Evolutionary conservation across 2,888 invertebrate genomes (phyloP), one percentile per base, ranked within the genome.

Genomic region (Rhamnusium bicolor): DNA sequence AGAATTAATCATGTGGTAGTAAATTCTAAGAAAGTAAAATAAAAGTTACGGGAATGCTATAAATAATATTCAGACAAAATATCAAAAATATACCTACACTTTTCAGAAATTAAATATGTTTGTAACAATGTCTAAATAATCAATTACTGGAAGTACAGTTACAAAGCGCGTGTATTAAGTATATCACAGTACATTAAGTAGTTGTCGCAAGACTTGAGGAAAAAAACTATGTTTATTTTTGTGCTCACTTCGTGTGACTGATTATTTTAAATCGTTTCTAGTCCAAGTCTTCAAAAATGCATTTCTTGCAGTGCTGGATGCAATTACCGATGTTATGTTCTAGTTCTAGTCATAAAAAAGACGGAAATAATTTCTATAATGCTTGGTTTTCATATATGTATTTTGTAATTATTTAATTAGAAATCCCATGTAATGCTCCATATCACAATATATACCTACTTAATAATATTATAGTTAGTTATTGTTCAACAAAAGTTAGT

Each of bases 401-500:
- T 72, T 70, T 73, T 71, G 75, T 69, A 75, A 77, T 77, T 71
- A 18, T 61, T 71, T 69, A 72, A 73, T 75, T 75, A 75, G 75
- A 71, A 71, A 76, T 73, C 73, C 75, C 72, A 67, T 72, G 73
- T 75, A 72, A 69, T 73, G 78, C 78, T 78, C 76, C 75, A 76
- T 72, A 78, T 71, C 72, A 69, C 71, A 10, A 40, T 49, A 63
- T 8, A 69, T 68, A 72, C 71, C 72, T 51, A 61, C 61, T 73
- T 68, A 73, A 63, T 72, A 29, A 68, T 6, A 12, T 62, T 46
- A 47, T 46, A 46, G 47, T 14, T 46, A 46, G 47, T 14, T 14
- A 47, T 62, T 62, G 47, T 47, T 19, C n/a, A 62, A 62, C 47
- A 58, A 32, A 24, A 32, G 32, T n/a, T 32, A 58, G 16, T 32